Conservation (phyloP, 2,113 vertebrate genomes). For the Chelonoidis abingdonii region DNA sequence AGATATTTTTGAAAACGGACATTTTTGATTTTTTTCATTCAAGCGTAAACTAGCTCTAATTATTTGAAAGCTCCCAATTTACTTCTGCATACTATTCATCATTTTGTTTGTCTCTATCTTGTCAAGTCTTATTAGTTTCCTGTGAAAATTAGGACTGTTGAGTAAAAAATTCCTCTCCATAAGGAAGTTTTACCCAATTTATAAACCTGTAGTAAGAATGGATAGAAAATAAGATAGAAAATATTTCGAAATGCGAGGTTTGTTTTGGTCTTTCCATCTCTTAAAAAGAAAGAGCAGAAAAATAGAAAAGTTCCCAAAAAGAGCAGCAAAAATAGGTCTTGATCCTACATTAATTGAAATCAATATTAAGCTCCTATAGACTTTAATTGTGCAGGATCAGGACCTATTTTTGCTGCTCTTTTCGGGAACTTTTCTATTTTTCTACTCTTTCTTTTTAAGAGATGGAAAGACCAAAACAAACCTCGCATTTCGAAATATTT, state of each 20-base stretch:
- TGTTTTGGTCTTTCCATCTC: no score
- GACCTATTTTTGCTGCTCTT: background rate
- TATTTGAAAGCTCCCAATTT: background rate
- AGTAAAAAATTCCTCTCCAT: background rate
- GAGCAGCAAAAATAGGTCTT: no score
- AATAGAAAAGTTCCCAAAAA: no score
- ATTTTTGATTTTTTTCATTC: background rate
- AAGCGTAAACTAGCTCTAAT: background rate
- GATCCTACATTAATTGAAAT: background rate
- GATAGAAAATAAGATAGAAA: no score
- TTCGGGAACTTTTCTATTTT: background rate
- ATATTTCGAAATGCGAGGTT: no score
- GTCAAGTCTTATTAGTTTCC: background rate
- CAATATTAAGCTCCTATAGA: background rate
- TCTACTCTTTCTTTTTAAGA: background rate
- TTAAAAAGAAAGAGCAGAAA: no score
- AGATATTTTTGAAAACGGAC: background rate
- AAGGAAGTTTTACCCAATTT: fast-evolving
- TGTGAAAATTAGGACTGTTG: fast-evolving
- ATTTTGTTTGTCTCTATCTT: background rate
- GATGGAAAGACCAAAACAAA: background rate
- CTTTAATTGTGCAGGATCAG: fast-evolving
- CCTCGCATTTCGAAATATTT: background rate
- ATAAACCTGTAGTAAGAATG: background rate
- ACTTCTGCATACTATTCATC: background rate